phyloP scores from a whole-genome alignment of 2,797 vertebrate genomes.

The Onychomys torridus region DNA sequence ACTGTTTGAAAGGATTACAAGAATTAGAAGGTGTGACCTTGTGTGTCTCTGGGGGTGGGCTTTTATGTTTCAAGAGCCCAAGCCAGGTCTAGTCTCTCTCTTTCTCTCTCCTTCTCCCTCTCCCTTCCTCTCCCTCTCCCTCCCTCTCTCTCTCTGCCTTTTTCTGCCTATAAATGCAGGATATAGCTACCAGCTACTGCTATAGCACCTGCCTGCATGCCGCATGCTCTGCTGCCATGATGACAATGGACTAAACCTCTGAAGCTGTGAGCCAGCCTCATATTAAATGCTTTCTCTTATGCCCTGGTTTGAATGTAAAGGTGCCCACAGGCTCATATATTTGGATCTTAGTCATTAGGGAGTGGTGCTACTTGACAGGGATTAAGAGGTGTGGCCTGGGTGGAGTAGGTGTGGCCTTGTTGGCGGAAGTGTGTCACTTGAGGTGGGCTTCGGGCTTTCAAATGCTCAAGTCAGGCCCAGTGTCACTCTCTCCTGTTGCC shows the following conservation, averaged over 20 bases:
- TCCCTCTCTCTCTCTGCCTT: background rate
- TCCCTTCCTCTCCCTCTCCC: background rate
- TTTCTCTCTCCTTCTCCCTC: background rate
- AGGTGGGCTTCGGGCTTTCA: background rate
- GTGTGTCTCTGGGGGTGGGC: background rate
- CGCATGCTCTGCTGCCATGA: background rate
- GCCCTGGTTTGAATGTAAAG: too few relatives aligned
- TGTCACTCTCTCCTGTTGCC: background rate
- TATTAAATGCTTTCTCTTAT: too few relatives aligned
- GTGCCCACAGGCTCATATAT: too few relatives aligned
- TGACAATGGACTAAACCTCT: background rate
- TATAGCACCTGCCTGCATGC: background rate
- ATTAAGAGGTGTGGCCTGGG: background rate
- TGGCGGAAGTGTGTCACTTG: background rate
- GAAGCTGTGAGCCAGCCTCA: too few relatives aligned
- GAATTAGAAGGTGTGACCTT: background rate
- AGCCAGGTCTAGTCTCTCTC: background rate
- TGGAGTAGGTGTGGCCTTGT: background rate
- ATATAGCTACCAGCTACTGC: background rate
- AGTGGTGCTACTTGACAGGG: too few relatives aligned
- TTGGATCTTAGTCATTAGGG: too few relatives aligned
- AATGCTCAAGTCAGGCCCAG: background rate
- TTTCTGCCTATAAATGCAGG: background rate
- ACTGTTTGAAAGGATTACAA: background rate
- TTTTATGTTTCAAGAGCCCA: background rate